Base-by-base conservation (phyloP, 2,113 vertebrate species). In the Ammodramus savannarum region DNA sequence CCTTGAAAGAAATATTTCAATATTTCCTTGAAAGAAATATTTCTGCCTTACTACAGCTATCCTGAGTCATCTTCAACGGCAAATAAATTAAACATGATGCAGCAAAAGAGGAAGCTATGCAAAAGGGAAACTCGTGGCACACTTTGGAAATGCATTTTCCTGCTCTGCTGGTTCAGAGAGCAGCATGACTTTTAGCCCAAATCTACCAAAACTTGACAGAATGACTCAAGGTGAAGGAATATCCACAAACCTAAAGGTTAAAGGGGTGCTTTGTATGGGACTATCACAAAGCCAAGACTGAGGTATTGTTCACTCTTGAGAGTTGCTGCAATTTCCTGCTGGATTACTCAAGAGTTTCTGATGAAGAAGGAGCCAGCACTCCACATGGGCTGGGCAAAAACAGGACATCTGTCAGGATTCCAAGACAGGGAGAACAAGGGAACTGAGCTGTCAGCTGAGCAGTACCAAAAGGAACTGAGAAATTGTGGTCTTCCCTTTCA, bases 271-370 rank as follows among this genome's bases (percentile, higher is more conserved):
- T 36, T 48, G 31, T 14, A n/a, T 0, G 8, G n/a, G 38, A 49
- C 13, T 36, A 14, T 34, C 41, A 48, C 38, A 32, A 49, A 75
- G 87, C 34, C 65, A 55, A 78, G 61, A 41, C 29, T 36, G 74
- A 89, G 46, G 49, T 76, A 72, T 31, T 89, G 69, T 85, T 95
- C 79, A 79, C 75, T 89, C 79, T 61, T 27, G 48, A 82, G 55
- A 79, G 43, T 79, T 96, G 81, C 71, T 69, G 71, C 87, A 92
- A 91, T 68, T 96, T 96, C 91, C 85, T 89, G 74, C 9, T 34
- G 52, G 69, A 38, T 96, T 92, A 83, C 89, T 85, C 81, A 95
- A 97, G 80, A 95, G 74, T 9, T 23, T 72, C 66, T 43, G 69
- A 58, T 39, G 74, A 49, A 92, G 65, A 41, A 87, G 68, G 46